Percentiles rank a stretch among this genome's conserved stretches.
Conservation (phyloP, 1,140 invertebrate species). For the Heliconius eleuchia region DNA sequence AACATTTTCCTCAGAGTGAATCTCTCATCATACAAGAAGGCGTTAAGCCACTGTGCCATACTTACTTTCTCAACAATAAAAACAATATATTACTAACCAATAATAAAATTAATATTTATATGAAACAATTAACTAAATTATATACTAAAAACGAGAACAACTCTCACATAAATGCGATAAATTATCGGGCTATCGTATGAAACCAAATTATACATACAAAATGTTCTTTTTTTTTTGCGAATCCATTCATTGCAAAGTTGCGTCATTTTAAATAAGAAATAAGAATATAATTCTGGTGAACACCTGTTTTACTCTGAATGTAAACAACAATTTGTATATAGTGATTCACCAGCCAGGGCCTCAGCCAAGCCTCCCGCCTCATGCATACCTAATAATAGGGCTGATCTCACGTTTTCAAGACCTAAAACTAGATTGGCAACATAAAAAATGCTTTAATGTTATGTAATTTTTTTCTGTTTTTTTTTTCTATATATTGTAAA, state of each 20-base stretch:
- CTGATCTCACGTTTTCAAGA: conserved; percentile 13
- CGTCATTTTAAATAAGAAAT: conserved; percentile 18
- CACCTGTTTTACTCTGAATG: conserved; percentile 28
- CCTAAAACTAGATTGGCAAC: conserved; percentile 16
- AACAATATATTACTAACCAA: no score
- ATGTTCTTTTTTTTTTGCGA: conserved; percentile 1
- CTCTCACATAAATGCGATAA: neutral
- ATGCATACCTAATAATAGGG: conserved; percentile 29
- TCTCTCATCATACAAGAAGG: no score
- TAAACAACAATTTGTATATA: conserved; percentile 25
- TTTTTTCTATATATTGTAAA: neutral
- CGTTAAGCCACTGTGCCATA: no score
- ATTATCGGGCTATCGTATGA: neutral
- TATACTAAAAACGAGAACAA: conserved; percentile 2
- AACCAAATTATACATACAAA: neutral
- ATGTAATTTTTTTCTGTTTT: neutral
- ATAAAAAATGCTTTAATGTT: neutral
- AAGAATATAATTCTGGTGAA: conserved; percentile 21
- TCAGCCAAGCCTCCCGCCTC: conserved; percentile 35
- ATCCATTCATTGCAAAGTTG: conserved; percentile 18
- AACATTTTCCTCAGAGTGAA: no score
- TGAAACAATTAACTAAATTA: neutral
- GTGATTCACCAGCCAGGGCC: conserved; percentile 31
- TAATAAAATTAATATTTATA: no score
- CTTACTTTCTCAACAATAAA: no score